Conservation (phyloP, 2,888 invertebrate genomes). For the Piscicola geometra region DNA sequence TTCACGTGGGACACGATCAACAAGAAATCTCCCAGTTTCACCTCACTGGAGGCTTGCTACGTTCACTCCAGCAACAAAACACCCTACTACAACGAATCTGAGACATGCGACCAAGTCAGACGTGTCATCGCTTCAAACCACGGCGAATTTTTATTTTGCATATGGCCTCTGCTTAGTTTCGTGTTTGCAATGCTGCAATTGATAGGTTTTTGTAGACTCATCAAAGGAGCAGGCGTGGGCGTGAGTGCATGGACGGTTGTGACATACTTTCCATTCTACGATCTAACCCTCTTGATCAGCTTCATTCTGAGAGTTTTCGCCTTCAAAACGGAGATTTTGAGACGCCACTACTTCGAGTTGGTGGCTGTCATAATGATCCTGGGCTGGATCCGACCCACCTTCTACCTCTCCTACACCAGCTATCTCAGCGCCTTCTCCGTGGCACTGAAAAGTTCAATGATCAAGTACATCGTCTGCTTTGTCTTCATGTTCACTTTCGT, state of each 20-base stretch:
- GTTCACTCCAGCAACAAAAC: too few relatives aligned
- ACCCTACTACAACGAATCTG: too few relatives aligned
- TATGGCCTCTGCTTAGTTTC: conserved; percentile 18
- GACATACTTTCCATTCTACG: conserved; percentile 3
- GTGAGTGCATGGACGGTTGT: not conserved
- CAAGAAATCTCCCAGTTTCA: not conserved
- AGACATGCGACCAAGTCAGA: not conserved
- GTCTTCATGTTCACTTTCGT: conserved; percentile 26
- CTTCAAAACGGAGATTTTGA: not conserved
- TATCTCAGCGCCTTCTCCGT: conserved; percentile 21
- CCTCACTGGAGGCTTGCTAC: not conserved
- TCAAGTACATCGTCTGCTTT: conserved; percentile 26
- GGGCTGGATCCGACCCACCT: conserved; percentile 28
- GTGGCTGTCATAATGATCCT: conserved; percentile 16
- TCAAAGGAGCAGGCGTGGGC: not conserved
- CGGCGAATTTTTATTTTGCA: not conserved
- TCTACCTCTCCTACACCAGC: conserved; percentile 25
- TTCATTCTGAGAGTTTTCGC: not conserved
- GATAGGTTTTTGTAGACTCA: not conserved
- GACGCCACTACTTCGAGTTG: conserved; percentile 18
- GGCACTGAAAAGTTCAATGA: conserved; percentile 22
- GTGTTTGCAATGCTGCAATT: conserved; percentile 20
- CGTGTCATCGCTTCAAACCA: not conserved
- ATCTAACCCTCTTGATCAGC: conserved; percentile 2
- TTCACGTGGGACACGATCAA: conserved; percentile 10